Conservation (phyloP, 2,888 invertebrate species). For the Loripinus fragilis region DNA sequence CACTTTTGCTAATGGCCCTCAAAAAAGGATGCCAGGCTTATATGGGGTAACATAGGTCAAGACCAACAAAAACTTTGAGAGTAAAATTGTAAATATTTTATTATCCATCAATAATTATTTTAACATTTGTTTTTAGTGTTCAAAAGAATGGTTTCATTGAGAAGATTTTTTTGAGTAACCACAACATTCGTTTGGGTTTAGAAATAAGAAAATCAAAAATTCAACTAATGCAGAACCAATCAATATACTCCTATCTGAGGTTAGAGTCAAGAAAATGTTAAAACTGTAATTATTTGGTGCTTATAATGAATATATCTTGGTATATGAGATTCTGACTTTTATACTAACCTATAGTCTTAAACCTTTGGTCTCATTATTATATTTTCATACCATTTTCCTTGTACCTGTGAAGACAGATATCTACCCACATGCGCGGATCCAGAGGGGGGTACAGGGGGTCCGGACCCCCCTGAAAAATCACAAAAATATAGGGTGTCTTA, state of each 20-base stretch:
- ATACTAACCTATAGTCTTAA: slow-evolving; percentile 4
- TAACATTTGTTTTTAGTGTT: too few species aligned
- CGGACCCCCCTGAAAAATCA: too few species aligned
- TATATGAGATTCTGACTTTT: not conserved
- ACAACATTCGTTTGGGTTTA: too few species aligned
- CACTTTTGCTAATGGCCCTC: too few species aligned
- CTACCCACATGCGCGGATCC: too few species aligned
- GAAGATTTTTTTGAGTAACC: too few species aligned
- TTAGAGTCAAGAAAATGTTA: not conserved
- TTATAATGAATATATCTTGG: not conserved
- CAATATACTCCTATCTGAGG: not conserved
- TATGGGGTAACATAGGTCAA: too few species aligned
- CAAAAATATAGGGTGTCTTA: too few species aligned
- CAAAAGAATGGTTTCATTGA: too few species aligned
- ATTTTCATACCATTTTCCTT: not conserved
- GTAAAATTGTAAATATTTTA: too few species aligned
- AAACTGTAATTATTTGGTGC: not conserved
- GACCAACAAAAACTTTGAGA: too few species aligned
- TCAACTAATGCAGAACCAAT: not conserved
- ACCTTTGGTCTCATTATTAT: not conserved
- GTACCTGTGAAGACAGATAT: not conserved
- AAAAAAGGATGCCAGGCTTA: too few species aligned
- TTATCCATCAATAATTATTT: not conserved
- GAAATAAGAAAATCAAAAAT: not conserved
- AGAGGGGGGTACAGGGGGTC: not conserved